Evolutionary conservation across 2,113 vertebrate species (phyloP), one percentile per base, ranked within the genome.

Genomic region (Plecturocebus donacophilus): DNA sequence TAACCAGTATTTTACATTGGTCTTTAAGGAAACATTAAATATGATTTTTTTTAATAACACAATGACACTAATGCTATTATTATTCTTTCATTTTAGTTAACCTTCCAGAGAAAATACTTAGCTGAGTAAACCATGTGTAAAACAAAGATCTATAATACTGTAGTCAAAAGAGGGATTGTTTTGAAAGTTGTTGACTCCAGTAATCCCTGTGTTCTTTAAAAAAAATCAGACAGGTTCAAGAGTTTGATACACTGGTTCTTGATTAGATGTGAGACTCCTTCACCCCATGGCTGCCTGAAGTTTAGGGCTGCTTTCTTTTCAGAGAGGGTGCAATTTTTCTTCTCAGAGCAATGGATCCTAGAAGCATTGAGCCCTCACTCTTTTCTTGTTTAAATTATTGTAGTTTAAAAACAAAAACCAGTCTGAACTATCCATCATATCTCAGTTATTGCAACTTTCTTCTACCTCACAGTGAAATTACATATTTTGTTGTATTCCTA

Each of bases 21-120:
- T 80, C 42, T 71, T 94, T 32, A 90, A 64, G 49, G 75, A 85
- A 73, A 87, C 47, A 75, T 61, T 80, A 90, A 94, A 52, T 54
- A 8, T 75, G 64, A 70, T 84, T 20, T 64, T 95, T 73, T 61
- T 66, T 45, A 45, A 61, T 64, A 70, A 40, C 35, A 40, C 13
- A n/a, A 9, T 86, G 38, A 23, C 70, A 54, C 68, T 71, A 94
- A 66, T 27, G 47, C 40, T 73, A 66, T 71, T 79, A 81, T 42
- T 87, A 30, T 38, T 75, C n/a, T 93, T 87, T 94, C 32, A 85
- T 54, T 79, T 94, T 77, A 20, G 8, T 89, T 86, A 54, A 64
- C 54, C 47, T 68, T 16, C 40, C 64, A 86, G 79, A 86, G 61
- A 91, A 82, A 66, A 66, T 35, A 71, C 45, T 93, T 61, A 58